phyloP scores from a whole-genome alignment of 2,113 vertebrate genomes.

The Strigops habroptila region DNA sequence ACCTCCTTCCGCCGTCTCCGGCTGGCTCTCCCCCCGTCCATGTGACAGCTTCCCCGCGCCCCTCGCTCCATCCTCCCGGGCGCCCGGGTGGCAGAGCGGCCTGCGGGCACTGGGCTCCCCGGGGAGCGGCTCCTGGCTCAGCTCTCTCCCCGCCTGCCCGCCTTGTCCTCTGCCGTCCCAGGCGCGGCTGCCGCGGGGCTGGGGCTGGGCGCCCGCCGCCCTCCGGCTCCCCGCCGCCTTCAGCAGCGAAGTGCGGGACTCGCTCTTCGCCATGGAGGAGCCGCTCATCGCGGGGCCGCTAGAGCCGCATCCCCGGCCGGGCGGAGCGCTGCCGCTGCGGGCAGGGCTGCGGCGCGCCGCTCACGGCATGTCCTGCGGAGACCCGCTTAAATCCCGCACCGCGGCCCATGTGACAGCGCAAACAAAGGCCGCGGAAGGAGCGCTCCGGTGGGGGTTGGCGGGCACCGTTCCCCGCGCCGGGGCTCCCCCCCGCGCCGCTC shows the following conservation, averaged over 20 bases:
- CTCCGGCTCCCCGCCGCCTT: constrained; percentile 60
- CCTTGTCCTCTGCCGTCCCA: constrained; percentile 51
- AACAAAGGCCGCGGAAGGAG: constrained; percentile 39
- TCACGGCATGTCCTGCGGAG: constrained; percentile 29
- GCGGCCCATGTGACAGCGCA: constrained; percentile 73
- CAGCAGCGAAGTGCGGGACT: constrained; percentile 86
- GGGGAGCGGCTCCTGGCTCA: constrained; percentile 53
- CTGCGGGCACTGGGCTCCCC: constrained; percentile 86
- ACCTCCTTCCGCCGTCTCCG: constrained; percentile 44
- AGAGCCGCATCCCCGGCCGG: constrained; percentile 68
- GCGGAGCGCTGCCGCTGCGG: constrained; percentile 63
- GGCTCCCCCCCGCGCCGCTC: neutral
- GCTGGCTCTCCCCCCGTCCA: constrained; percentile 40
- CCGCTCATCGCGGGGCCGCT: constrained; percentile 83
- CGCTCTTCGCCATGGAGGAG: constrained; percentile 86
- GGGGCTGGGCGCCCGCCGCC: neutral
- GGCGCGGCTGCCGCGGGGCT: constrained; percentile 29
- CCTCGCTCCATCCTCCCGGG: constrained; percentile 67
- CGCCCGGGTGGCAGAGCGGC: constrained; percentile 87
- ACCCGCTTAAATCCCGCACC: constrained; percentile 76
- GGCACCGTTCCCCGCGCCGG: neutral
- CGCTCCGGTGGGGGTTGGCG: neutral
- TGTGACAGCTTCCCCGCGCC: constrained; percentile 58
- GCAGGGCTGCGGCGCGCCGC: constrained; percentile 31
- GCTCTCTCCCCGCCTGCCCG: constrained; percentile 29